phyloP scores from a whole-genome alignment of 2,888 invertebrate species.

The Tupiocoris notatus region DNA sequence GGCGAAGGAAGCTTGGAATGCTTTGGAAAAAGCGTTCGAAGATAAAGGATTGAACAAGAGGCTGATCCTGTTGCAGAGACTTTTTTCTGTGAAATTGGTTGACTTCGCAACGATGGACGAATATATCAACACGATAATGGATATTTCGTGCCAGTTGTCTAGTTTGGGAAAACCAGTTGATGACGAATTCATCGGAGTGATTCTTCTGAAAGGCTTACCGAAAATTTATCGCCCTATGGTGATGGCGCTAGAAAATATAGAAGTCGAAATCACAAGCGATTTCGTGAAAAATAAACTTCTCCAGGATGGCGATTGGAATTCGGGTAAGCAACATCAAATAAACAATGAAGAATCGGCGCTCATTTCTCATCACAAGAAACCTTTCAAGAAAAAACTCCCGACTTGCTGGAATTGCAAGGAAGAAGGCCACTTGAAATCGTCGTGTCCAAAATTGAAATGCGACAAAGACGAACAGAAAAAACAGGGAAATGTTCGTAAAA shows the following conservation, averaged over 20 bases:
- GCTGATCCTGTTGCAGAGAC: not conserved
- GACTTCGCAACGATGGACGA: not conserved
- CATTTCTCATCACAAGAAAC: too few relatives aligned
- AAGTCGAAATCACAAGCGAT: too few relatives aligned
- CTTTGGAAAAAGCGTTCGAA: not conserved
- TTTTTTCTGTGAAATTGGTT: not conserved
- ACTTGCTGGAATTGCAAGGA: not conserved
- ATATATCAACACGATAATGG: slow-evolving; percentile 7
- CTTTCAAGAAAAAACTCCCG: not conserved
- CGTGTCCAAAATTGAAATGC: not conserved
- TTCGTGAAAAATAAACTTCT: slow-evolving; percentile 13
- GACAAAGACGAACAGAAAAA: too few relatives aligned
- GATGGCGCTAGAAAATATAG: slow-evolving; percentile 21
- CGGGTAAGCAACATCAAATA: too few relatives aligned
- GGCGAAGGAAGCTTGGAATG: slow-evolving; percentile 16
- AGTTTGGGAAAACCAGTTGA: slow-evolving; percentile 16
- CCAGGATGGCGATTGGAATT: too few relatives aligned
- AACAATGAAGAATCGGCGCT: too few relatives aligned
- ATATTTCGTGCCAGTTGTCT: not conserved
- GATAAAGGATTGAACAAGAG: slow-evolving; percentile 5
- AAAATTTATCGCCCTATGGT: slow-evolving; percentile 1
- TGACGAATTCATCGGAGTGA: slow-evolving; percentile 25
- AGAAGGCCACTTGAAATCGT: not conserved
- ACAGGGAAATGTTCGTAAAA: too few relatives aligned
- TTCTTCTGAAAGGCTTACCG: slow-evolving; percentile 9